Conservation (phyloP, 2,113 vertebrate genomes). For the Eupsittula cactorum region DNA sequence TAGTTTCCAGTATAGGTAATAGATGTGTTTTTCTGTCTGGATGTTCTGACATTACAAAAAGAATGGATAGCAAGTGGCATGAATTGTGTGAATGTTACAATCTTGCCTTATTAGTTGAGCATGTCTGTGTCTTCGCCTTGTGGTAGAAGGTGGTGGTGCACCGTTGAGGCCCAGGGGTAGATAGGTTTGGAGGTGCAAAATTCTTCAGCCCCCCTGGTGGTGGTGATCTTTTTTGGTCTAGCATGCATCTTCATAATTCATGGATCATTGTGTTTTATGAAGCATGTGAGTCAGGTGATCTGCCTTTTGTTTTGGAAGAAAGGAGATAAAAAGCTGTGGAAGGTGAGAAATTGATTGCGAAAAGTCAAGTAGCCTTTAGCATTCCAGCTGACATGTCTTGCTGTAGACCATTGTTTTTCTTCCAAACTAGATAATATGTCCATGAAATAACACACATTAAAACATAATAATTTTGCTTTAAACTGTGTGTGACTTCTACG, state of each 20-base stretch:
- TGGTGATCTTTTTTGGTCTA: background rate
- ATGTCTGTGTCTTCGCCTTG: rapidly evolving
- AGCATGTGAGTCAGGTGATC: background rate
- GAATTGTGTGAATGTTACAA: background rate
- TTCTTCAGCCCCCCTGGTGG: background rate
- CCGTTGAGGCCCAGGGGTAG: background rate
- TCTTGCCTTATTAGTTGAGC: background rate
- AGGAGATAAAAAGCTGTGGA: background rate
- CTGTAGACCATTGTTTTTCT: background rate
- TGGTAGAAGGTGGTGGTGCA: background rate
- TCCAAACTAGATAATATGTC: background rate
- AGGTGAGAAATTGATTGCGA: background rate
- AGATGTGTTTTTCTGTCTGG: background rate
- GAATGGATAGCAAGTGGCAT: background rate
- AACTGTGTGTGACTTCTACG: background rate
- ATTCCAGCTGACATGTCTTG: background rate
- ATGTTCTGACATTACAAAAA: background rate
- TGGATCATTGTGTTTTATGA: background rate
- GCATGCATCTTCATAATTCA: background rate
- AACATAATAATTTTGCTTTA: background rate
- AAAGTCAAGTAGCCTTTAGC: background rate
- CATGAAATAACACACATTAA: background rate
- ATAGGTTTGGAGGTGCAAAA: background rate
- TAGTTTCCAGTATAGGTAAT: background rate
- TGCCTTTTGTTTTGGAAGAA: conserved; percentile 16